A percentile compares a stretch with the other conserved stretches of the same genome.
Evolutionary conservation across 2,888 invertebrate genomes (phyloP).

Genomic region (Amiota minor): DNA sequence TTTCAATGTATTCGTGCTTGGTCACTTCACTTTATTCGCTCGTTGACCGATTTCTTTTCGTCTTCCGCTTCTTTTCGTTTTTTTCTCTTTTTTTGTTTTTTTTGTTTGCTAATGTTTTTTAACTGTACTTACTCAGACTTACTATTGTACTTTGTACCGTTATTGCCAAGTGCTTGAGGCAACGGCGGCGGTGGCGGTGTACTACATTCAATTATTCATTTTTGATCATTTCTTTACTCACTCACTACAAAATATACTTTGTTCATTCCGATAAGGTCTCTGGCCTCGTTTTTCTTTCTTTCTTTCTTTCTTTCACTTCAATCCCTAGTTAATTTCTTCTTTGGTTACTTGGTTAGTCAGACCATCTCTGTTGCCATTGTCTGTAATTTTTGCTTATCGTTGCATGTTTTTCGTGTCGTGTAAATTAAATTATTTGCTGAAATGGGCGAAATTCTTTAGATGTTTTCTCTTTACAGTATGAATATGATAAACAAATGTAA

Average conservation of each 20-base stretch:
- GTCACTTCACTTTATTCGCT: not conserved
- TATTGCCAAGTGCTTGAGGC: not conserved
- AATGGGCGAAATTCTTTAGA: not conserved
- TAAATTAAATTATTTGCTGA: constrained; percentile 18
- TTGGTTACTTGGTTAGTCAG: not conserved
- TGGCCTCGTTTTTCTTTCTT: constrained; percentile 4
- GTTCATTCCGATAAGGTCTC: not conserved
- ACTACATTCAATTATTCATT: no score
- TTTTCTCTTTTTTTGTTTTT: not conserved
- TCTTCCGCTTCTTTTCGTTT: not conserved
- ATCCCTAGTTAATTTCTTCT: not conserved
- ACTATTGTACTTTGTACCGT: constrained; percentile 4
- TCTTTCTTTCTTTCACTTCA: not conserved
- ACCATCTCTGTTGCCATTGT: not conserved
- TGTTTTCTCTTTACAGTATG: not conserved
- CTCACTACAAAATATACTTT: no score
- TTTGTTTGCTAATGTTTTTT: not conserved
- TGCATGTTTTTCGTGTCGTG: constrained; percentile 14
- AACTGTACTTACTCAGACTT: no score
- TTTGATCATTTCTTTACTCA: no score
- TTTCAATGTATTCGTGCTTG: not conserved
- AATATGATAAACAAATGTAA: not conserved
- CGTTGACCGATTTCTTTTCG: constrained; percentile 15
- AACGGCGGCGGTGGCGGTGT: no score
- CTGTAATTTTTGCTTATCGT: constrained; percentile 1